Base-by-base conservation (phyloP, 1,140 invertebrate species). In the Arion vulgaris region DNA sequence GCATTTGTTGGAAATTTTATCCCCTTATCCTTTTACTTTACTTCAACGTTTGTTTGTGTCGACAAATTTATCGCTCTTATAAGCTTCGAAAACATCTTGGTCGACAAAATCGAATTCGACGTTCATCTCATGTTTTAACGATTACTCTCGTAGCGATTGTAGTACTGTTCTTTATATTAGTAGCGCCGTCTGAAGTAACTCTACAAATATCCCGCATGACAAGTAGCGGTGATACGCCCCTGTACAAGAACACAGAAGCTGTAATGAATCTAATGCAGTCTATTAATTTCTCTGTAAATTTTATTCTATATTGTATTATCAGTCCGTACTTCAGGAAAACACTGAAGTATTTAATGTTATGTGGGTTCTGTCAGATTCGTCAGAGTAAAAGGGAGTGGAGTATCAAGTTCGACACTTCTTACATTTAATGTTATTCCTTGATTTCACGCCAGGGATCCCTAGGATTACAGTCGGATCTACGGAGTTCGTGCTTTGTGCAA, bases 1-100 rank as follows among this genome's bases (percentile, higher is more conserved):
- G 90, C 91, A 0, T 86, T 89, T 7, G 45, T 91, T 17, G 91
- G 91, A 19, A 92, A 92, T 78, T 87, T 92, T 68, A 83, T 91
- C 9, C 91, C 0, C 83, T 91, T 15, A 57, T 90, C n/a, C 83
- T 92, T 2, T 86, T 92, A 15, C 75, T 92, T 23, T 87, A 87
- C 80, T 90, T 87, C 80, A 92, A 92, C 78, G 88, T 90, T 9
- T 86, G 87, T 53, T 85, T 92, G 45, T 88, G 89, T 49, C 77
- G 87, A 36, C 87, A 90, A 83, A 90, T 92, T 53, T 89, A 91
- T 69, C 85, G 88, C 74, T 91, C 91, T 0, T 90, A 90, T 83
- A 87, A 87, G 80, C 87, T 90, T 75, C 85, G 91, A 15, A 86
- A 87, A 53, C 86, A 87, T 80, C 89, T 90, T 78, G 84, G 86